Evolutionary conservation across 64 coral and sea anemone species (phyloP), one percentile per base, ranked within the genome.

Genomic region (Hydrozoanthus tunicans): DNA sequence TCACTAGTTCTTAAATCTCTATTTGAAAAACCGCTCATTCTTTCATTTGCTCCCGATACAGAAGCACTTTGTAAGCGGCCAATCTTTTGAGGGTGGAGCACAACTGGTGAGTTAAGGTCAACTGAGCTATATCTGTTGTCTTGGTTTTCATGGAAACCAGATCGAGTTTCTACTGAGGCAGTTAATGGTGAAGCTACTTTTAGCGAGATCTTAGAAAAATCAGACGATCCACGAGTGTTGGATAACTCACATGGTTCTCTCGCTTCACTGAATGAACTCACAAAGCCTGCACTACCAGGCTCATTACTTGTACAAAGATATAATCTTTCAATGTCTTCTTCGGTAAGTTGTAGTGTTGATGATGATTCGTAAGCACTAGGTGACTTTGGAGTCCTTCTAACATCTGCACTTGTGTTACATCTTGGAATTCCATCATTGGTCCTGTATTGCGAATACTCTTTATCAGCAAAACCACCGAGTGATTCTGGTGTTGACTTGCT

Each of bases 31-130:
- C 67, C 20, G 60, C 26, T 24, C 20, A 53, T 68, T 20, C 68
- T 6, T 74, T 13, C 23, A 25, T 10, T 10, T 14, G 84, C n/a
- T 32, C 74, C 84, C 51, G 70, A 88, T 9, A 32, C 10, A 43
- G 53, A 51, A 88, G 56, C 23, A 86, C 14, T 24, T 13, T 59
- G 69, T 73, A 25, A 57, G 23, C 24, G 17, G 7, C 68, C 70
- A 14, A 14, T 58, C 5, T 15, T 23, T 58, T 55, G 83, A 71
- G 69, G 23, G 14, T 86, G 54, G 43, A 86, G 66, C 10, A 86
- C 66, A 56, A 86, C 83, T 4, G 83, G 66, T 7, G 83, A 68
- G 51, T 86, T 86, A 32, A 86, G 83, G 83, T 73, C 23, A 25
- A 86, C 66, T 25, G 66, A 86, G 23, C 59, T 59, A 66, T 53